phyloP scores from a whole-genome alignment of 1,140 invertebrate genomes.

The Microplitis mediator region DNA sequence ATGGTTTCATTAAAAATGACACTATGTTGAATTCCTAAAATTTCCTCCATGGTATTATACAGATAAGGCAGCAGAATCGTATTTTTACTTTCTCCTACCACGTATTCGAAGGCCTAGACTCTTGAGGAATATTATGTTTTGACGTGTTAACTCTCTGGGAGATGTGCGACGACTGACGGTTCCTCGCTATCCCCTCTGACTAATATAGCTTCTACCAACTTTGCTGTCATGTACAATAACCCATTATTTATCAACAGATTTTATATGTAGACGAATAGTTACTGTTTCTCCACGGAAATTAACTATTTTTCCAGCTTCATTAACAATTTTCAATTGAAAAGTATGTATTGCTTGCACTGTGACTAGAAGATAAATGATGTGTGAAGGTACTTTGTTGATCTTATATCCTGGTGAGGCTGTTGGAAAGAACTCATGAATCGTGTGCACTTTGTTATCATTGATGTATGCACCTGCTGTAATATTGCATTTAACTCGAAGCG shows the following conservation, averaged over 20 bases:
- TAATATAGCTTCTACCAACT: too few species aligned
- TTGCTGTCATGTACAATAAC: too few species aligned
- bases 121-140: background rate
- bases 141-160: background rate
- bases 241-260: too few species aligned
- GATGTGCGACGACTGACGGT: background rate
- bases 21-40: constrained; percentile 31
- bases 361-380: too few species aligned
- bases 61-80: background rate
- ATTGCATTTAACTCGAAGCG: constrained; percentile 11
- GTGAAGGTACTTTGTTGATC: too few species aligned
- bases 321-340: too few species aligned
- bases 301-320: too few species aligned
- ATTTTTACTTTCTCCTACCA: background rate
- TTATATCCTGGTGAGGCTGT: too few species aligned
- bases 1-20: constrained; percentile 41
- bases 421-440: constrained; percentile 1
- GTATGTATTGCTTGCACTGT: too few species aligned
- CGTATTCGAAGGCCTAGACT: constrained; percentile 1
- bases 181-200: too few species aligned
- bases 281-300: too few species aligned
- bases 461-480: constrained; percentile 13
- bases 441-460: constrained; percentile 1
- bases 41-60: constrained; percentile 27
- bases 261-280: too few species aligned